Evolutionary conservation across 1,140 invertebrate species (phyloP).

Genomic region (Aphelenchoides besseyi): DNA sequence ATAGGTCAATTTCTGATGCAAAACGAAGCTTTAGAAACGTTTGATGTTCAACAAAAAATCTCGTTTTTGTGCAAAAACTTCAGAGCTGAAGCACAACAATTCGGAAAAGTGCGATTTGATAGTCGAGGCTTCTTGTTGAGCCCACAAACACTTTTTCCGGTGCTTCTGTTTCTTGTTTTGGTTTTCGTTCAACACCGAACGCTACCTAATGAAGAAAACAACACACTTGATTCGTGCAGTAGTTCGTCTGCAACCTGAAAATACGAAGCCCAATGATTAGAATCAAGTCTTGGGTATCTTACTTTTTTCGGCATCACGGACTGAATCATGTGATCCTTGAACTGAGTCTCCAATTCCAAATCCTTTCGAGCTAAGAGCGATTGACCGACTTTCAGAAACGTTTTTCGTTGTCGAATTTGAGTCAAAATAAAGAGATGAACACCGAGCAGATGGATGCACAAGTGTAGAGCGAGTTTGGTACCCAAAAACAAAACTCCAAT

Average conservation of each 20-base stretch:
- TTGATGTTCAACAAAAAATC: too few relatives aligned
- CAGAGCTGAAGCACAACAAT: too few relatives aligned
- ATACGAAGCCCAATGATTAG: neutral
- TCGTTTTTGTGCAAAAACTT: too few relatives aligned
- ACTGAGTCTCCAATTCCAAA: slow-evolving; percentile 83
- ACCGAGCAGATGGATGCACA: slow-evolving; percentile 85
- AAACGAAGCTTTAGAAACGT: too few relatives aligned
- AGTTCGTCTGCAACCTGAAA: slow-evolving; percentile 25
- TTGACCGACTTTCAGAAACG: slow-evolving; percentile 93
- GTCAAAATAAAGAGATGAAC: slow-evolving; percentile 89
- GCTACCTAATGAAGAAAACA: slow-evolving; percentile 16
- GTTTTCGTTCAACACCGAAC: neutral
- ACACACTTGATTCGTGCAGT: slow-evolving; percentile 22
- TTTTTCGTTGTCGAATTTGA: slow-evolving; percentile 77
- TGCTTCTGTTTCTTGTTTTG: neutral
- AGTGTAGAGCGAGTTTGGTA: slow-evolving; percentile 76
- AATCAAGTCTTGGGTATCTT: too few relatives aligned
- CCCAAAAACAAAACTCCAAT: slow-evolving; percentile 64
- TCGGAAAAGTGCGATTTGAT: too few relatives aligned
- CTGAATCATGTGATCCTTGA: slow-evolving; percentile 94
- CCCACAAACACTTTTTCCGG: too few relatives aligned
- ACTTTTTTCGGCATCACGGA: slow-evolving; percentile 79
- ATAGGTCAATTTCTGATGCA: too few relatives aligned
- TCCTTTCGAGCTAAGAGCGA: slow-evolving; percentile 80
- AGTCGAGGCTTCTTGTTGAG: too few relatives aligned